Conservation (phyloP, 2,113 vertebrate species). For the Proteles cristata region DNA sequence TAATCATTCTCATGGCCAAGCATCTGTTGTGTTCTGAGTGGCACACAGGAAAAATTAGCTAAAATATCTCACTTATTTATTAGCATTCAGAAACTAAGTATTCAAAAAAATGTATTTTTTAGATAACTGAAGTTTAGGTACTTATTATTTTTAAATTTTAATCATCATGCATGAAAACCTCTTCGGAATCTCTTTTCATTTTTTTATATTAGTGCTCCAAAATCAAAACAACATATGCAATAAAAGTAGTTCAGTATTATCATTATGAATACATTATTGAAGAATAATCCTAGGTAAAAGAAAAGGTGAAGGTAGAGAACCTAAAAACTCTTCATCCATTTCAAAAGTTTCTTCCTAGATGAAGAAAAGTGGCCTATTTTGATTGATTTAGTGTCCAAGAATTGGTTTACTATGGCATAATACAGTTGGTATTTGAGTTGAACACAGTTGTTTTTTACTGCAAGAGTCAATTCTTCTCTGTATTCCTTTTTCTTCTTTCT, state of each 20-base stretch:
- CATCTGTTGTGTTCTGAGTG: neutral
- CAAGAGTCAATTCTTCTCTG: neutral
- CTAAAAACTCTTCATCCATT: neutral
- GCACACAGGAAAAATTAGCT: neutral
- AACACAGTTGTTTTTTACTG: neutral
- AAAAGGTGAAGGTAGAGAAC: neutral
- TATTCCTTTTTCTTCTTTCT: neutral
- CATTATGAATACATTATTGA: neutral
- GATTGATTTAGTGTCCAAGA: neutral
- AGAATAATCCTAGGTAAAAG: neutral
- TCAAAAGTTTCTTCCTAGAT: neutral
- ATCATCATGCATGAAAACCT: neutral
- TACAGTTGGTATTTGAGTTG: neutral
- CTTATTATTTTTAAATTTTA: neutral
- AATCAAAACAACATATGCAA: conserved; percentile 10
- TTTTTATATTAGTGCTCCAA: neutral
- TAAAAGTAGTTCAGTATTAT: neutral
- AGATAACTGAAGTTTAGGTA: neutral
- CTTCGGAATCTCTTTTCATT: neutral
- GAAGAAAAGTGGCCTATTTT: neutral
- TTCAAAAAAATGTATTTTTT: neutral
- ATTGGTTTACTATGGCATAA: neutral
- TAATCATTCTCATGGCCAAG: neutral
- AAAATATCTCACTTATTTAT: neutral
- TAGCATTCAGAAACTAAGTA: neutral